Conservation (phyloP, 2,888 invertebrate genomes). For the Metacarcinus magister region DNA sequence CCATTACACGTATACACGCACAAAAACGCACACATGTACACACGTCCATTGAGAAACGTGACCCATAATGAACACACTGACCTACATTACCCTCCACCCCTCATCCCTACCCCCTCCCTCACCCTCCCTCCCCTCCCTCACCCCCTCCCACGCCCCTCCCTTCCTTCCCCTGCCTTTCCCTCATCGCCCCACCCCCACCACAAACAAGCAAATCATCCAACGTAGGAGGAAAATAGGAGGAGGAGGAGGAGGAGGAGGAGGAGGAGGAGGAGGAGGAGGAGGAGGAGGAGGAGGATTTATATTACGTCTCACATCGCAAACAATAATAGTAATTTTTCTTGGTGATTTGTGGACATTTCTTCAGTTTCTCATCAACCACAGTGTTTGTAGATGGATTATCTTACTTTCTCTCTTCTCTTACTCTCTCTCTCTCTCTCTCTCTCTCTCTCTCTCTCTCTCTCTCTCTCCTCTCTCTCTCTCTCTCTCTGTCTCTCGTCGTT, state of each 20-base stretch:
- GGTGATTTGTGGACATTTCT: background rate
- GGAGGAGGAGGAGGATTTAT: conserved; percentile 40
- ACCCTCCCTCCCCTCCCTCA: background rate
- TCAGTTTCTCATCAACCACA: background rate
- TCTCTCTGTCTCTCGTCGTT: background rate
- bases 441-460: conserved; percentile 13
- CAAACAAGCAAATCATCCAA: background rate
- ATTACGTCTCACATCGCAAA: background rate
- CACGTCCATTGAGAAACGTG: background rate
- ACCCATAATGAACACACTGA: background rate
- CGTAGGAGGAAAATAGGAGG: background rate
- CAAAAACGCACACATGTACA: background rate
- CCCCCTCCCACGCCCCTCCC: background rate
- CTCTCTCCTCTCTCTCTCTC: conserved; percentile 26
- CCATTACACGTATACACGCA: background rate
- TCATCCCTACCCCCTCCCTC: background rate
- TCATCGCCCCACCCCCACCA: background rate
- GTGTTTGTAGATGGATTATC: background rate
- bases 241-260: conserved; percentile 47
- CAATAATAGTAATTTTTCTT: background rate
- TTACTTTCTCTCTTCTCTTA: background rate
- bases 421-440: too few species aligned
- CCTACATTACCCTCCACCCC: background rate
- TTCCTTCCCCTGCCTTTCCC: background rate
- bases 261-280: conserved; percentile 46